Evolutionary conservation across 2,888 invertebrate species (phyloP).

Genomic region (Parnassius smintheus): DNA sequence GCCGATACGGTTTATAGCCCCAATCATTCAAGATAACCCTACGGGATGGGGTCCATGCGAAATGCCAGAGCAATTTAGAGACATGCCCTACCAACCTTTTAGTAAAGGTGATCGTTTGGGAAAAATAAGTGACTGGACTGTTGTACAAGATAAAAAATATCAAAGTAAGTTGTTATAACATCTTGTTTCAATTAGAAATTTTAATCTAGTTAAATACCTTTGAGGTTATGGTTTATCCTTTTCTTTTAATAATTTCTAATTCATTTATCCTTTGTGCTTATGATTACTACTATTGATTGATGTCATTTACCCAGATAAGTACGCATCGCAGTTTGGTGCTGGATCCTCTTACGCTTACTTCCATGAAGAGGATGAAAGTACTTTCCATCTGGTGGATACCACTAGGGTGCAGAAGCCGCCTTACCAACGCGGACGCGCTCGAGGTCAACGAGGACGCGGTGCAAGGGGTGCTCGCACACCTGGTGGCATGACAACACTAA

Average conservation of each 20-base stretch:
- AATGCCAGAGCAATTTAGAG: constrained; percentile 95
- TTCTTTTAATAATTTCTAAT: neutral
- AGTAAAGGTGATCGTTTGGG: constrained; percentile 99
- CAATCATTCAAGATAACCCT: constrained; percentile 90
- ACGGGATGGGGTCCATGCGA: constrained; percentile 98
- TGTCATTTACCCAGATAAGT: constrained; percentile 85
- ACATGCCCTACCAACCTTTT: constrained; percentile 99
- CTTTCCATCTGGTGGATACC: constrained; percentile 98
- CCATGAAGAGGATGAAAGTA: constrained; percentile 99
- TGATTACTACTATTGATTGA: constrained; percentile 3
- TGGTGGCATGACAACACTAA: constrained; percentile 89
- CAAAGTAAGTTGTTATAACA: constrained; percentile 83
- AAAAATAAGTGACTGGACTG: constrained; percentile 99
- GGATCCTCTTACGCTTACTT: constrained; percentile 99
- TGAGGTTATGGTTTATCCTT: constrained; percentile 30
- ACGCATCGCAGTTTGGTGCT: constrained; percentile 95
- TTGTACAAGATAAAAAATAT: constrained; percentile 96
- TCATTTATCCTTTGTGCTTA: neutral
- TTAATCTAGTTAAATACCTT: constrained; percentile 14
- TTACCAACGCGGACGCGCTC: constrained; percentile 95
- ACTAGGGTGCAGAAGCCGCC: constrained; percentile 93
- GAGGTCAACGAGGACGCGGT: constrained; percentile 88
- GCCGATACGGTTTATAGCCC: constrained; percentile 85
- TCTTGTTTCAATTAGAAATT: neutral
- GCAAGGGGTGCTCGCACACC: constrained; percentile 85